phyloP scores from a whole-genome alignment of 2,113 vertebrate species.

The Bucco capensis region DNA sequence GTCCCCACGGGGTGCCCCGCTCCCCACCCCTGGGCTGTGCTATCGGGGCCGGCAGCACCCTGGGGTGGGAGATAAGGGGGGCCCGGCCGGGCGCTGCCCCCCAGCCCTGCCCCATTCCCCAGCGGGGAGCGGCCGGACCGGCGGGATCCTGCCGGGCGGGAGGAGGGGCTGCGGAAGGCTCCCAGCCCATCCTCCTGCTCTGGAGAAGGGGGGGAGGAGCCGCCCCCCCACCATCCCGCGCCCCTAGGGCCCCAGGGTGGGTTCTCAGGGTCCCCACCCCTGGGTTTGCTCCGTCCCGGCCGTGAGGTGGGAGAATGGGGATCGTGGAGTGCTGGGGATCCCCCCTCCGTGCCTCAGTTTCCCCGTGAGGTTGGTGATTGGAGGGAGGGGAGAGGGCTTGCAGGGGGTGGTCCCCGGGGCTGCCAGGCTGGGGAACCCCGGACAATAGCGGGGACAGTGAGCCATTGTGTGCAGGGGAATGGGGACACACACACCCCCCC shows the following conservation, averaged over 20 bases:
- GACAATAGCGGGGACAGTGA: not conserved
- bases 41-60: slow-evolving; percentile 2
- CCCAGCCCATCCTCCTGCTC: not conserved
- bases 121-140: slow-evolving; percentile 34
- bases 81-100: not conserved
- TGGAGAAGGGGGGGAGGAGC: too few relatives aligned
- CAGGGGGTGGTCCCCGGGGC: not conserved
- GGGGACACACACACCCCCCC: not conserved
- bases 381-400: not conserved
- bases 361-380: not conserved
- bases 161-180: not conserved
- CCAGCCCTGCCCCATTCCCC: slow-evolving; percentile 55
- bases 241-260: rapidly evolving
- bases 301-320: rapidly evolving
- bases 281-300: not conserved
- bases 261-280: rapidly evolving
- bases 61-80: slow-evolving; percentile 49
- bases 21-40: not conserved
- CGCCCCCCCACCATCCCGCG: rapidly evolving
- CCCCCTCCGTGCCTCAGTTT: not conserved
- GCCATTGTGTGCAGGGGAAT: not conserved
- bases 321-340: not conserved
- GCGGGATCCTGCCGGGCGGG: not conserved
- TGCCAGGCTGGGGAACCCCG: not conserved
- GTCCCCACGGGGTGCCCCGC: not conserved